phyloP scores from a whole-genome alignment of 2,113 vertebrate genomes.

The Anhinga rufa region DNA sequence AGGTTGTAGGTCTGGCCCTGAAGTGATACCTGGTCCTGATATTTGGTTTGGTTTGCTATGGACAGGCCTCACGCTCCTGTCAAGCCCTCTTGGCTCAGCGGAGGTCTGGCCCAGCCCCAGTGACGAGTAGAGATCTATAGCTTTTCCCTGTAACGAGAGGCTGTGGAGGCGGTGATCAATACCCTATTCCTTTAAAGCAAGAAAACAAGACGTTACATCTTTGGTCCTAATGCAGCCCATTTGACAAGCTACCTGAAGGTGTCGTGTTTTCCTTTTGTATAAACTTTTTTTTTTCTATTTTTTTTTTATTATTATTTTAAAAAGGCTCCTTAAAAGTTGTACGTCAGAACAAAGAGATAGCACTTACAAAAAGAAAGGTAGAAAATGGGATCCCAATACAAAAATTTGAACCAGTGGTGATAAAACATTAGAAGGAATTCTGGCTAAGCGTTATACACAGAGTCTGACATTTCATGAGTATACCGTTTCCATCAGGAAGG shows the following conservation, averaged over 20 bases:
- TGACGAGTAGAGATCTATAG: not conserved
- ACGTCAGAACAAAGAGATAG: not conserved
- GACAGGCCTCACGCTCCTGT: not conserved
- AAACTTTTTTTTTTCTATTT: not conserved
- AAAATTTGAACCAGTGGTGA: slow-evolving; percentile 18
- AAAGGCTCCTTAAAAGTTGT: slow-evolving; percentile 27
- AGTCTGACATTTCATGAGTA: not conserved
- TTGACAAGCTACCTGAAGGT: slow-evolving; percentile 18
- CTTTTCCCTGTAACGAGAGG: not conserved
- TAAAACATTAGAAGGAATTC: slow-evolving; percentile 3
- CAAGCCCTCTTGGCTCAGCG: not conserved
- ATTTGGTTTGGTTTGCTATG: not conserved
- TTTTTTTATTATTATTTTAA: not conserved
- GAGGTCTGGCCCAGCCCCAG: not conserved
- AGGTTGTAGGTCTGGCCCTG: not conserved
- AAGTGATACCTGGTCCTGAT: not conserved
- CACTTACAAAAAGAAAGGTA: slow-evolving; percentile 2
- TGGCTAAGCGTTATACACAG: not conserved
- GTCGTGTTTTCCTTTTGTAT: not conserved
- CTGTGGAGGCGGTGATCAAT: not conserved
- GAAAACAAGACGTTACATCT: not conserved
- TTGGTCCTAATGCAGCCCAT: slow-evolving; percentile 59
- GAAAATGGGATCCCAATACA: slow-evolving; percentile 44
- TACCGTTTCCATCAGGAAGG: not conserved
- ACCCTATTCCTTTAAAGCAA: slow-evolving; percentile 32